Evolutionary conservation across 2,888 invertebrate species (phyloP), one percentile per base, ranked within the genome.

Genomic region (Drosophila neoperkinsi): DNA sequence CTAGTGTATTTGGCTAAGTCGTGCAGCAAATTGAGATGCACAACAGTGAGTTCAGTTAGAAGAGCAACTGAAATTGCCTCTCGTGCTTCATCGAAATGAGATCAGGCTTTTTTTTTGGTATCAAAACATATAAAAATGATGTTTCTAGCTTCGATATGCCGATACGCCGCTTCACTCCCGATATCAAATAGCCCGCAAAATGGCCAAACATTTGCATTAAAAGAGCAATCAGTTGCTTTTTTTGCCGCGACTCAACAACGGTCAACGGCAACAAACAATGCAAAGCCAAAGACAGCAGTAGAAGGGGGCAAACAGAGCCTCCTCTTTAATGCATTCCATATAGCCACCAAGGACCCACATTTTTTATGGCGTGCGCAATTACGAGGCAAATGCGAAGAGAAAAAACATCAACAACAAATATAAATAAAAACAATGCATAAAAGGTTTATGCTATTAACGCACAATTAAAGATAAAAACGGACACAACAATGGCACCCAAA

Each of bases 371-470:
- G 50, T 38, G 43, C 62, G 46, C 78, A 75, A 79, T 79, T 75
- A 71, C 75, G 68, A 51, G 61, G 46, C 49, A 38, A 18, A 41
- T 4, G 64, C 46, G 28, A 59, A 49, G 10, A 2, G 28, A 13
- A 34, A 34, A 30, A 43, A 4, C 25, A 31, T 1, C n/a, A 30
- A 41, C n/a, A 41, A 5, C n/a, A 41, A 41, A n/a, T n/a, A 18
- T n/a, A 43, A 59, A 60, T 63, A 68, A 80, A 73, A 74, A 75
- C 79, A 75, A 76, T 76, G 68, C 64, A 62, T 59, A 74, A 81
- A 88, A 88, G 85, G 84, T 88, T 85, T 85, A 83, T 86, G 85
- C 88, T 88, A 86, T 86, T 86, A 86, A 88, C 88, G 85, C 86
- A 85, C 85, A 86, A 86, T 88, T 86, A 88, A 88, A 86, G 85